Evolutionary conservation across 2,888 invertebrate species (phyloP), one percentile per base, ranked within the genome.

Genomic region (Hyles lineata): DNA sequence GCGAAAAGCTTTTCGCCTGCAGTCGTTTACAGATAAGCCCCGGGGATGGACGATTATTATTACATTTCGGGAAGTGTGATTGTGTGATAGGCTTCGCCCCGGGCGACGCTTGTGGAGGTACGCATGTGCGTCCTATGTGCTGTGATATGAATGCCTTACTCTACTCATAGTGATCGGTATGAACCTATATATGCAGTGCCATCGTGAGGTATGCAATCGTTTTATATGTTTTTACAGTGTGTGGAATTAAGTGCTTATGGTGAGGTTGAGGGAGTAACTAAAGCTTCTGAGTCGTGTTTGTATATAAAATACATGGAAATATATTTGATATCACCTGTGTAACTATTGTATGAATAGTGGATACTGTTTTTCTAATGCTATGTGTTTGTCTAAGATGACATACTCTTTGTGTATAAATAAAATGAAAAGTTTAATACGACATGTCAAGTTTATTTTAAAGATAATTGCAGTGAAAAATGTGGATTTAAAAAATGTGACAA

Each of bases 1-100:
- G 94, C 94, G 85, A 94, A 94, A 94, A 90, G 90, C 91, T 93
- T 93, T 93, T 94, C 90, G 94, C 94, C 94, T 93, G 88, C 94
- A 94, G 94, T 94, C 94, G 94, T 94, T 92, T 94, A 90, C 91
- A 89, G 94, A 94, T 94, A 94, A 94, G 93, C 94, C 94, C 88
- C 87, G 90, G 92, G 94, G 94, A 94, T 94, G 94, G 94, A 92
- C 93, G 93, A 90, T 90, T 93, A 93, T 93, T 93, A 93, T 94
- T 93, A 92, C 90, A 89, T 92, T 90, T 86, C 83, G 83, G 67
- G 89, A 90, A 90, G 90, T 89, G 91, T 90, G 93, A 92, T 89
- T 89, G 89, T 90, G 91, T 90, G 91, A 88, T 88, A 87, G 87
- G 87, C 85, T 82, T 83, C 83, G 90, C 93, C 92, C 82, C 86